Base-by-base conservation (phyloP, 2,113 vertebrate species). In the Cichladusa arquata region DNA sequence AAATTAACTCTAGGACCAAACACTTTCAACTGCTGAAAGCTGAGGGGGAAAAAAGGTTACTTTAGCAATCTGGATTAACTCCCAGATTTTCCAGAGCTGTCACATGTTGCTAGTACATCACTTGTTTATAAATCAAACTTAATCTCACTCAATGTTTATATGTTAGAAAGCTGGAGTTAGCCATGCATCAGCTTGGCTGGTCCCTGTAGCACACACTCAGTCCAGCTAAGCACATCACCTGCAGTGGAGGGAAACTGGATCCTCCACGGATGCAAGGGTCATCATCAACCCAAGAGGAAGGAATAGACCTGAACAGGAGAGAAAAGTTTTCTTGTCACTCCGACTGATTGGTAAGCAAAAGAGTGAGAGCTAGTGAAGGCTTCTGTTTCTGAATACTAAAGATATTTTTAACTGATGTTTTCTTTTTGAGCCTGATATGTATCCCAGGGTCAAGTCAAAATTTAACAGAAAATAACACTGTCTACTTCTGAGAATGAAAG, bases 31-130 rank as follows among this genome's bases (percentile, higher is more conserved):
- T 53, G n/a, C 36, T 82, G 69, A 62, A 78, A 81, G 71, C 11
- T 33, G 13, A 36, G 31, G 0, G 0, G 5, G 1, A 8, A 13
- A 53, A 47, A 13, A n/a, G 2, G 6, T 50, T 81, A 31, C 29
- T 1, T 84, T 54, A 74, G 16, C 29, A 71, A 72, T 44, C 25
- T 67, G 33, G 38, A 90, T 44, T 72, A 71, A 56, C 24, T 88
- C n/a, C 18, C 33, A 79, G 14, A 36, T 81, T 74, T 82, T 34
- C 33, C 44, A 82, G 42, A 79, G 33, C 6, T 40, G 34, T 78
- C 18, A 20, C 14, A 14, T 28, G 10, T 54, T 87, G 9, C 22
- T 42, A 53, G 15, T 25, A 47, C 54, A 70, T 31, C 28, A 16
- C 28, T 66, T 79, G 19, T 29, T 82, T 0, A 4, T 53, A 77